Conservation (phyloP, 2,888 invertebrate genomes). For the Odontomyia ornata region DNA sequence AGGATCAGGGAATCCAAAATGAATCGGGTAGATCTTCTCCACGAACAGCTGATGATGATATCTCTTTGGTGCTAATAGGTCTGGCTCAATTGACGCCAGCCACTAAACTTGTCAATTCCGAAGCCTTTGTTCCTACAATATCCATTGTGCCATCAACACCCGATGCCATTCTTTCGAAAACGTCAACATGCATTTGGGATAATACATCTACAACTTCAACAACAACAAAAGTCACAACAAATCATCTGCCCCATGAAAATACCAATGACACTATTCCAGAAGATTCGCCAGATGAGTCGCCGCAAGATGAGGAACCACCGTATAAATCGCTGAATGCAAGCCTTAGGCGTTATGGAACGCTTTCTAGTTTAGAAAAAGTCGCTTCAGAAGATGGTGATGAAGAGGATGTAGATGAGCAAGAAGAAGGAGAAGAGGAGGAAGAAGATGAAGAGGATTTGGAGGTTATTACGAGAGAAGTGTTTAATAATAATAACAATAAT, state of each 20-base stretch:
- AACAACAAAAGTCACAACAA: conserved; percentile 55
- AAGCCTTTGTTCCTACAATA: conserved; percentile 71
- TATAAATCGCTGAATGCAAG: conserved; percentile 72
- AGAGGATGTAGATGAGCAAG: conserved; percentile 51
- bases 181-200: conserved; percentile 62
- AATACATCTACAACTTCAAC: conserved; percentile 57
- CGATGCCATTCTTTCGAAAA: conserved; percentile 65
- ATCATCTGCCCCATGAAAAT: conserved; percentile 56
- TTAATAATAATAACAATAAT: conserved; percentile 43
- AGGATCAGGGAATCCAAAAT: not conserved
- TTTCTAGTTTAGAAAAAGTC: conserved; percentile 76
- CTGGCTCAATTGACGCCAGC: conserved; percentile 67
- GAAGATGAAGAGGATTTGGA: conserved; percentile 53
- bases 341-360: conserved; percentile 71
- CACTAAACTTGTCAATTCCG: conserved; percentile 66
- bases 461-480: conserved; percentile 51
- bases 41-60: conserved; percentile 68
- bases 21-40: conserved; percentile 47
- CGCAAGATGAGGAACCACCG: conserved; percentile 77
- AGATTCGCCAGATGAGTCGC: conserved; percentile 76
- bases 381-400: conserved; percentile 64
- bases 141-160: conserved; percentile 80
- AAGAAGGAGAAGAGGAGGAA: conserved; percentile 49
- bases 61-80: conserved; percentile 76
- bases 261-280: conserved; percentile 65